A percentile compares a stretch with the other conserved stretches of the same genome.
phyloP scores from a whole-genome alignment of 2,888 invertebrate species.

The Antheraea yamamai region DNA sequence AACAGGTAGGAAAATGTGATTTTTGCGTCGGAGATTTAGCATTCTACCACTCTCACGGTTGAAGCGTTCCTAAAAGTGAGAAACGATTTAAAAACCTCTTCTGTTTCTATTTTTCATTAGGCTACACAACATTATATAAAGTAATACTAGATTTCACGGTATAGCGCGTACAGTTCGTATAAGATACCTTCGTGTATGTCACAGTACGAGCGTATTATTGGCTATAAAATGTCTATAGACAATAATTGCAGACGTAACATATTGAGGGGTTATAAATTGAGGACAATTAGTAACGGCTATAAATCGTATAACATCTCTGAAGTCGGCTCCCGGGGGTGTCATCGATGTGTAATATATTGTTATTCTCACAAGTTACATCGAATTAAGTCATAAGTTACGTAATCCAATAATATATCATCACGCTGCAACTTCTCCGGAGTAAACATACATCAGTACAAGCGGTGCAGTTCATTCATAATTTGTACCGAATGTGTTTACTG shows the following conservation, averaged over 20 bases:
- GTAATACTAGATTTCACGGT: background rate
- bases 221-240: constrained; percentile 18
- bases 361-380: constrained; percentile 47
- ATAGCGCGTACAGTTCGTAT: background rate
- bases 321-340: constrained; percentile 63
- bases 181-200: constrained; percentile 3
- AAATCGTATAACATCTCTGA: constrained; percentile 56
- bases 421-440: background rate
- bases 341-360: constrained; percentile 66
- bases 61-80: background rate
- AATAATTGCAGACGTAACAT: constrained; percentile 23
- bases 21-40: too few relatives aligned
- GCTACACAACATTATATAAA: background rate
- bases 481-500: background rate
- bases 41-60: background rate
- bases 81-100: background rate
- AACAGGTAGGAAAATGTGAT: too few relatives aligned
- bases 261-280: constrained; percentile 53
- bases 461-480: background rate
- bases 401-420: background rate
- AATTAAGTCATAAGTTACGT: background rate
- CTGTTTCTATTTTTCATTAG: background rate
- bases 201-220: constrained; percentile 22
- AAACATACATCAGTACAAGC: background rate
- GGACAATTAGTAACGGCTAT: constrained; percentile 65